A percentile compares a stretch with the other conserved stretches of the same genome.
phyloP scores from a whole-genome alignment of 2,888 invertebrate species.

The Nomada lathburiana region DNA sequence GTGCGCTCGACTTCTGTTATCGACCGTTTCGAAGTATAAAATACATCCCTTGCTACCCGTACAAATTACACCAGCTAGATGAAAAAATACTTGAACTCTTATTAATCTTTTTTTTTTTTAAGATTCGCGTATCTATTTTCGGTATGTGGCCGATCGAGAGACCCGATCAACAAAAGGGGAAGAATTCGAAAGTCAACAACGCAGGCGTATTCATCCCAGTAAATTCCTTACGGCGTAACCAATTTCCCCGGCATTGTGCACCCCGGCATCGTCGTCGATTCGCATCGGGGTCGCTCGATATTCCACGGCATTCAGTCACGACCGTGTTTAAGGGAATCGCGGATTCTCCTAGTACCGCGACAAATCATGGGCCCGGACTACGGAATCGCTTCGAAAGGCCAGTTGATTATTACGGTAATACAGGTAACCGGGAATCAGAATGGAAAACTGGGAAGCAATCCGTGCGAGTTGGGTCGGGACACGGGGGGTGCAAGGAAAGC shows the following conservation, averaged over 20 bases:
- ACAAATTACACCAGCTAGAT: no score
- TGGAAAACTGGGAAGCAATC: slow-evolving; percentile 42
- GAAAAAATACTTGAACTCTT: no score
- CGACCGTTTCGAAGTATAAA: not conserved
- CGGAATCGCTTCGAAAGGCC: slow-evolving; percentile 22
- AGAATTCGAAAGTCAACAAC: no score
- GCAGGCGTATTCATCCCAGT: not conserved
- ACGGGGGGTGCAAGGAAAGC: slow-evolving; percentile 32
- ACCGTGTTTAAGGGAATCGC: slow-evolving; percentile 3
- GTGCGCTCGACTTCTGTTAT: no score
- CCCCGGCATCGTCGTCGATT: not conserved
- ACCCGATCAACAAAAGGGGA: no score
- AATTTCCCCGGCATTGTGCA: not conserved
- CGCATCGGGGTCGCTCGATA: slow-evolving; percentile 7
- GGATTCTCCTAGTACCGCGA: slow-evolving; percentile 17
- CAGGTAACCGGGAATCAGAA: not conserved
- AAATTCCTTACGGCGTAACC: not conserved
- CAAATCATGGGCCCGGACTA: slow-evolving; percentile 27
- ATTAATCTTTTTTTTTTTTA: no score
- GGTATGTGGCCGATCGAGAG: no score
- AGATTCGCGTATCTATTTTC: no score
- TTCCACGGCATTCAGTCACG: slow-evolving; percentile 24
- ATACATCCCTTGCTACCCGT: no score
- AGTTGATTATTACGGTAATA: slow-evolving; percentile 40
- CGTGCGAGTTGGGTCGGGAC: slow-evolving; percentile 3